Percentiles rank a stretch among this genome's conserved stretches.
phyloP scores from a whole-genome alignment of 2,113 vertebrate genomes.

The Sylvilagus bachmani region DNA sequence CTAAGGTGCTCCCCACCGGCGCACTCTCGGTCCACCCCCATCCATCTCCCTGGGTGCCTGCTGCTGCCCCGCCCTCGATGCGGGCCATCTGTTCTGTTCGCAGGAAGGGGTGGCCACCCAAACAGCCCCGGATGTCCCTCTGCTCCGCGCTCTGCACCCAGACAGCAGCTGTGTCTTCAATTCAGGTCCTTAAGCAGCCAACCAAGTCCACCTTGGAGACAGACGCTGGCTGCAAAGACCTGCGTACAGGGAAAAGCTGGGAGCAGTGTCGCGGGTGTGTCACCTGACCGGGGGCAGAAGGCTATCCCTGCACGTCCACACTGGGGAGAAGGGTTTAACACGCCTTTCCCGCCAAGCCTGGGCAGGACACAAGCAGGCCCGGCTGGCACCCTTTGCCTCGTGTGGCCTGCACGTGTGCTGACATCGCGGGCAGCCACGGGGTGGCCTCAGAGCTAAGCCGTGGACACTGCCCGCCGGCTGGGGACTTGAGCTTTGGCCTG shows the following conservation, averaged over 20 bases:
- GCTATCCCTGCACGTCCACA: neutral
- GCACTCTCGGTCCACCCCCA: fast-evolving
- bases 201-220: too few relatives aligned
- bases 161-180: neutral
- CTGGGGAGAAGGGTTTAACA: neutral
- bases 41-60: fast-evolving
- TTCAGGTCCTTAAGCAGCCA: too few relatives aligned
- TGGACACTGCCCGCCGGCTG: fast-evolving
- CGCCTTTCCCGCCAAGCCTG: neutral
- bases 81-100: neutral
- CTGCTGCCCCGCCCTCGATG: too few relatives aligned
- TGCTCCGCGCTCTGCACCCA: neutral
- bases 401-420: fast-evolving
- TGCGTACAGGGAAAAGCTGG: fast-evolving
- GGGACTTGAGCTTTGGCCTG: neutral
- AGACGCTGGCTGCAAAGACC: neutral
- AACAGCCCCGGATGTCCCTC: neutral
- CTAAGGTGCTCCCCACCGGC: neutral
- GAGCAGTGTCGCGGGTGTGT: too few relatives aligned
- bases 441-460: neutral
- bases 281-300: neutral
- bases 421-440: fast-evolving
- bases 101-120: neutral
- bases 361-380: neutral
- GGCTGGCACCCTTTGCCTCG: fast-evolving